Evolutionary conservation across 2,113 vertebrate genomes (phyloP).

Genomic region (Zosterops lateralis): DNA sequence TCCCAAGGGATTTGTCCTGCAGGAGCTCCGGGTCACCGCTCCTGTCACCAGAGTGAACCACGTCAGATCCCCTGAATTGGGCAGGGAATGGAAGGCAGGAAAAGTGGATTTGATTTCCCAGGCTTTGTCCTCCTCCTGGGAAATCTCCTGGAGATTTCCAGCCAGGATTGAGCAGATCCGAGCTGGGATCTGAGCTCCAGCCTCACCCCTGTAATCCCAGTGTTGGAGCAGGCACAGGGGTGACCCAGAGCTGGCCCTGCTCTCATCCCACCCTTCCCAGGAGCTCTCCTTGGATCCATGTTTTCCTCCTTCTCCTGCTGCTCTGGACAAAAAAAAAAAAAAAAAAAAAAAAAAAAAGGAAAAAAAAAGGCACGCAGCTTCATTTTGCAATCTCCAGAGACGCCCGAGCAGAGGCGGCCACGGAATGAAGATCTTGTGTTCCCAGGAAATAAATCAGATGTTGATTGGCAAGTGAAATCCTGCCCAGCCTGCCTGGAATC

Average conservation of each 20-base stretch:
- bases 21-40: rapidly evolving
- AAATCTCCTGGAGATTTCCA: not conserved
- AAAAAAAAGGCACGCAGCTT: not conserved
- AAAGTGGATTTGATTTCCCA: not conserved
- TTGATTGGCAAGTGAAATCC: conserved; percentile 58
- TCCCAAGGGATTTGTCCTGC: not conserved
- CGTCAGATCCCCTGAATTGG: not conserved
- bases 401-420: not conserved
- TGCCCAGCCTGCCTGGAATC: conserved; percentile 33
- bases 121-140: not conserved
- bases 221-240: rapidly evolving
- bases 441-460: conserved; percentile 51
- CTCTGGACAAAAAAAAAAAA: not conserved
- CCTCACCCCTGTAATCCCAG: not conserved
- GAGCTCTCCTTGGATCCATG: not conserved
- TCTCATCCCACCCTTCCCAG: not conserved
- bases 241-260: not conserved
- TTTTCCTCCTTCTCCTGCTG: not conserved
- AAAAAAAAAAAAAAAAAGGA: too few relatives aligned
- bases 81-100: not conserved
- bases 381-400: conserved; percentile 8
- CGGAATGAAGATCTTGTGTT: conserved; percentile 18
- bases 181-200: not conserved
- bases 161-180: not conserved
- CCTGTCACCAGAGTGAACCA: rapidly evolving